Conservation (phyloP, 2,113 vertebrate species). For the Formicarius rufipectus region DNA sequence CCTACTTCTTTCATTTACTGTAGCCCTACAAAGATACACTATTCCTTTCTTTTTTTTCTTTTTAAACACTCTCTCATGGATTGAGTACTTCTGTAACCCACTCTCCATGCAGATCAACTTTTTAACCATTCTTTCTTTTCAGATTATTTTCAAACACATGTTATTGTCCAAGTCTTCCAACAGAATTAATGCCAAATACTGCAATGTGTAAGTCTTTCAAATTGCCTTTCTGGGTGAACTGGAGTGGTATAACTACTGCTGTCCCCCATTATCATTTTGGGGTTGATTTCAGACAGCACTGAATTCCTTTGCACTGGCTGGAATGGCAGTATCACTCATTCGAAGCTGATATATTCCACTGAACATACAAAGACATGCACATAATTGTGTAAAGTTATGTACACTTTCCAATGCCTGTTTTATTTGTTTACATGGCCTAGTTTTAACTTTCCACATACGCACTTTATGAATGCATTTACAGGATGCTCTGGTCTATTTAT, state of each 20-base stretch:
- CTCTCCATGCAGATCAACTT: background rate
- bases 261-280: fast-evolving
- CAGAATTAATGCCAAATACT: background rate
- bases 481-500: background rate
- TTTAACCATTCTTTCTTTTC: background rate
- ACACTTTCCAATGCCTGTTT: background rate
- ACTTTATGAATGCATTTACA: background rate
- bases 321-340: background rate
- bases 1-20: background rate
- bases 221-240: background rate
- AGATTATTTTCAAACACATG: background rate
- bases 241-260: background rate
- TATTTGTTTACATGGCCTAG: background rate
- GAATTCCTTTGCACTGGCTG: background rate
- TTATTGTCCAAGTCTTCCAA: background rate
- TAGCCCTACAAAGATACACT: background rate
- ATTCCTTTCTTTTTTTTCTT: background rate
- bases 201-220: background rate
- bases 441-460: background rate
- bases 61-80: background rate
- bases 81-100: background rate
- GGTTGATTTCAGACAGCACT: background rate
- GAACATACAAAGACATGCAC: background rate
- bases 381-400: background rate
- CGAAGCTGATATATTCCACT: background rate